Conservation (phyloP, 2,888 invertebrate genomes). For the Patella ulyssiponensis region DNA sequence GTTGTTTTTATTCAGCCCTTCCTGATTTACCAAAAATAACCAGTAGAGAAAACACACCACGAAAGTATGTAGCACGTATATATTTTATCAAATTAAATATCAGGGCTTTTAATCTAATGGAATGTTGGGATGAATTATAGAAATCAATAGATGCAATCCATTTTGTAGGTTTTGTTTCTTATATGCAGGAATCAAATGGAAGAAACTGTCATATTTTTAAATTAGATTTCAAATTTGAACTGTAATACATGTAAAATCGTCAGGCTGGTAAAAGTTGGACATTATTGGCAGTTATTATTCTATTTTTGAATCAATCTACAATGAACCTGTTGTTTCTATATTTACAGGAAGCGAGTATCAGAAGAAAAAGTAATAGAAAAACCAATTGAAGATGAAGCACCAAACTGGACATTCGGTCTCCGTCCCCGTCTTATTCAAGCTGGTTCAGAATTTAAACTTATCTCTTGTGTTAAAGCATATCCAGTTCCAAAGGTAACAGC, state of each 20-base stretch:
- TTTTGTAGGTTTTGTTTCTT: no score
- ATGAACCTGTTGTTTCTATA: not conserved
- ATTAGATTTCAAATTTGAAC: not conserved
- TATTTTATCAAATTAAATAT: no score
- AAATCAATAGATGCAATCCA: no score
- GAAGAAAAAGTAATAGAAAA: constrained; percentile 60
- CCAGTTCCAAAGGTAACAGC: constrained; percentile 88
- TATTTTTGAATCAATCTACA: constrained; percentile 6
- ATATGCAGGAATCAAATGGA: no score
- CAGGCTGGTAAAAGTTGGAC: not conserved
- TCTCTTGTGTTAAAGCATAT: constrained; percentile 95
- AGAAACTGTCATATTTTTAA: not conserved
- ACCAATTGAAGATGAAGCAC: constrained; percentile 75
- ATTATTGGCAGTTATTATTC: not conserved
- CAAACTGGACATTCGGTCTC: constrained; percentile 97
- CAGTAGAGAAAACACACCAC: constrained; percentile 46
- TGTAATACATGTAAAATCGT: not conserved
- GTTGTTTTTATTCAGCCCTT: constrained; percentile 29
- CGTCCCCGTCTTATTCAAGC: constrained; percentile 98
- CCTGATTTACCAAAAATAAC: constrained; percentile 32
- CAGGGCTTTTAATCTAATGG: no score
- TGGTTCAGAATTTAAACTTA: constrained; percentile 92
- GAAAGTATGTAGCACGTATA: constrained; percentile 36
- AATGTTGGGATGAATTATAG: no score
- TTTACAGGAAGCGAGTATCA: constrained; percentile 48